Evolutionary conservation across 1,140 invertebrate species (phyloP).

Genomic region (Neotoxoptera formosana): DNA sequence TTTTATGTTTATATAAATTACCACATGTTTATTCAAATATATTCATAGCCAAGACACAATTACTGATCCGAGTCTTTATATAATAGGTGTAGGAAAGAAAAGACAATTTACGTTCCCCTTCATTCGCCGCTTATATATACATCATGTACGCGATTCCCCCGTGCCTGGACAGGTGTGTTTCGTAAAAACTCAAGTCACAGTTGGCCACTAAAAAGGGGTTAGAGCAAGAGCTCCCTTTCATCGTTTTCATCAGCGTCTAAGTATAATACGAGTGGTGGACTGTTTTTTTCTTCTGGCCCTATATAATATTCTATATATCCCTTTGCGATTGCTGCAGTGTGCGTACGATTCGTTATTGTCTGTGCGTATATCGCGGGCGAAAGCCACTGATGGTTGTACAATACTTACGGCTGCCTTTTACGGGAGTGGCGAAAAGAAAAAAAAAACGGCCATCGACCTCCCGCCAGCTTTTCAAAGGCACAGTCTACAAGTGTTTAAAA

Average conservation of each 20-base stretch:
- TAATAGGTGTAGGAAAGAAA: not conserved
- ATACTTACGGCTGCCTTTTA: not conserved
- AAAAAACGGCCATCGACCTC: slow-evolving; percentile 56
- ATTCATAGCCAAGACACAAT: slow-evolving; percentile 20
- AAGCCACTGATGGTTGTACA: not conserved
- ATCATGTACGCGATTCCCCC: not conserved
- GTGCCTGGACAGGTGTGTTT: slow-evolving; percentile 55
- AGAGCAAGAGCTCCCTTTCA: slow-evolving; percentile 10
- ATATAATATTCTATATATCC: too few species aligned
- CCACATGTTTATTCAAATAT: slow-evolving; percentile 52
- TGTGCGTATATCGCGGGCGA: not conserved
- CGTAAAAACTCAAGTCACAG: slow-evolving; percentile 56
- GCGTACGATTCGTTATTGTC: slow-evolving; percentile 17
- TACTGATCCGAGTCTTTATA: slow-evolving; percentile 15
- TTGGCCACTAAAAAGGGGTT: slow-evolving; percentile 54
- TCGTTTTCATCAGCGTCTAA: slow-evolving; percentile 13
- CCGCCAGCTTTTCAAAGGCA: slow-evolving; percentile 34
- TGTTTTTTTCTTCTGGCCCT: slow-evolving; percentile 12
- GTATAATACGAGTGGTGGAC: not conserved
- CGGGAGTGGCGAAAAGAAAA: slow-evolving; percentile 5
- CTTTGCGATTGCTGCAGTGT: not conserved
- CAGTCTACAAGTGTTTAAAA: slow-evolving; percentile 56
- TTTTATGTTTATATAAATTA: not conserved
- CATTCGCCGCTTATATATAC: not conserved
- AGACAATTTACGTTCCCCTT: slow-evolving; percentile 43